Percentiles rank a stretch among this genome's conserved stretches.
Evolutionary conservation across 2,113 vertebrate species (phyloP).

Genomic region (Cheilinus undulatus): DNA sequence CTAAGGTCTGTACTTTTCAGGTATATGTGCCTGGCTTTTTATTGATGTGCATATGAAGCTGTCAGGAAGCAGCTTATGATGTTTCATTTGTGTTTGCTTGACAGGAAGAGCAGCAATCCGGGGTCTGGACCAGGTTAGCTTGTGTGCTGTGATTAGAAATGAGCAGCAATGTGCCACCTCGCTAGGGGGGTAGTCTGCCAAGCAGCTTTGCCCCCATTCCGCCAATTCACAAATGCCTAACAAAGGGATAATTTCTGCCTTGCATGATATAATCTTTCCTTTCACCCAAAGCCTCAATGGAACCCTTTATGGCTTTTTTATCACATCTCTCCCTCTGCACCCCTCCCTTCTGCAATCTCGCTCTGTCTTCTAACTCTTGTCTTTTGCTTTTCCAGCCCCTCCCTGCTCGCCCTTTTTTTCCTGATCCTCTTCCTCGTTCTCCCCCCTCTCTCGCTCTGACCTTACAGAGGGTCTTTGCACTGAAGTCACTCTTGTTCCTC

Average conservation of each 20-base stretch:
- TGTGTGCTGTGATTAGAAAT: constrained; percentile 46
- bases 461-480: constrained; percentile 76
- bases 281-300: constrained; percentile 75
- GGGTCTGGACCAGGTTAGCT: constrained; percentile 21
- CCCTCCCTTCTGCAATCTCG: constrained; percentile 31
- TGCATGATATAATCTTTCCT: constrained; percentile 81
- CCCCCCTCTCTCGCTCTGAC: constrained; percentile 71
- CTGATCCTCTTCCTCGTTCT: constrained; percentile 43
- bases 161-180: constrained; percentile 50
- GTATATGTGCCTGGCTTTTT: constrained; percentile 23
- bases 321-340: constrained; percentile 62
- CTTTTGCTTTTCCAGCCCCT: constrained; percentile 11
- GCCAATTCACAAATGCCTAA: constrained; percentile 70
- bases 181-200: constrained; percentile 35
- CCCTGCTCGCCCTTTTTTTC: constrained; percentile 35
- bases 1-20: constrained; percentile 27
- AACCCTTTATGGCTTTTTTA: constrained; percentile 76
- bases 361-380: constrained; percentile 24
- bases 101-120: constrained; percentile 9
- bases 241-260: constrained; percentile 78
- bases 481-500: constrained; percentile 65
- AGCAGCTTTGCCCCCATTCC: constrained; percentile 65
- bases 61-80: constrained; percentile 30
- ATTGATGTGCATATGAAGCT: constrained; percentile 47
- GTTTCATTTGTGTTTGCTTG: constrained; percentile 22